Conservation (phyloP, 2,797 vertebrate genomes). For the Cossypha heuglini region DNA sequence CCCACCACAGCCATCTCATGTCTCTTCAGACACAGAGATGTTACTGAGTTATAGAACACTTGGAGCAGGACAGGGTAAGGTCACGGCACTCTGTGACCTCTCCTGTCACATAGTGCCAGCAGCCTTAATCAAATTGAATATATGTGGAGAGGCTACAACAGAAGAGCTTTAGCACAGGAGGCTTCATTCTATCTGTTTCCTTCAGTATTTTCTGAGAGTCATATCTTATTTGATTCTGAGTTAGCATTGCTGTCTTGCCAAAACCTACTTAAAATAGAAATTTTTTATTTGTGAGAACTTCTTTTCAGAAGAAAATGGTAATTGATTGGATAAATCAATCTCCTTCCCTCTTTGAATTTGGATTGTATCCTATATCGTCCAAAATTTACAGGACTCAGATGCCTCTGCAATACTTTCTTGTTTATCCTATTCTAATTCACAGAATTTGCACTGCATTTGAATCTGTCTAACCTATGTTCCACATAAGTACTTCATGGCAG, state of each 20-base stretch:
- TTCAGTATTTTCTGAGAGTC: not conserved
- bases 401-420: not conserved
- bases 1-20: not conserved
- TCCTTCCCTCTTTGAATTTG: not conserved
- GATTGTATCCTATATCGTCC: not conserved
- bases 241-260: not conserved
- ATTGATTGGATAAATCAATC: not conserved
- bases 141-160: not conserved
- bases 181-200: not conserved
- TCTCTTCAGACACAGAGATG: rapidly evolving
- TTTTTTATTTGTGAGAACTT: not conserved
- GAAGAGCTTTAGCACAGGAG: not conserved
- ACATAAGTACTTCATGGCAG: not conserved
- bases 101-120: not conserved
- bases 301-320: not conserved
- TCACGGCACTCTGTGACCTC: not conserved
- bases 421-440: not conserved
- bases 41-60: not conserved
- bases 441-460: not conserved
- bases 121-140: not conserved
- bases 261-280: not conserved
- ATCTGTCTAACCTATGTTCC: not conserved
- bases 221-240: not conserved
- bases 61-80: not conserved
- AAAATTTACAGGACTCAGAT: not conserved